phyloP scores from a whole-genome alignment of 2,797 vertebrate genomes.

The Pseudochaenichthys georgianus region DNA sequence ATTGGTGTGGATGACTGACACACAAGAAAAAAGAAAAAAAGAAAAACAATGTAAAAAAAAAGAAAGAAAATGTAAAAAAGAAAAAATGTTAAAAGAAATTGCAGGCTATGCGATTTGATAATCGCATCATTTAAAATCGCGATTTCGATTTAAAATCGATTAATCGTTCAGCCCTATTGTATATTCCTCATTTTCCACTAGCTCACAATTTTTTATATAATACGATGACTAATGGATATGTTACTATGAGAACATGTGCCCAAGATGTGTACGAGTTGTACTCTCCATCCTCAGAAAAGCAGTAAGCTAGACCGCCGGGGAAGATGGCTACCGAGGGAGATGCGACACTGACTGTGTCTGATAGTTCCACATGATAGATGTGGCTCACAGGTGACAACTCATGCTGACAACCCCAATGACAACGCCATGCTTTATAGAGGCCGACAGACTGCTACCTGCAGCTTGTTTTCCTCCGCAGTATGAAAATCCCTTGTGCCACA shows the following conservation, averaged over 20 bases:
- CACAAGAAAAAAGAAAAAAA: too few species aligned
- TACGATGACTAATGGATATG: neutral
- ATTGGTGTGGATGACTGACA: too few species aligned
- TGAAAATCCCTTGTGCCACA: slow-evolving; percentile 57
- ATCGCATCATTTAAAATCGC: too few species aligned
- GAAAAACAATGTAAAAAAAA: too few species aligned
- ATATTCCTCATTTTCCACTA: neutral
- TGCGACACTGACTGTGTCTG: slow-evolving; percentile 58
- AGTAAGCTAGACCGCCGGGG: slow-evolving; percentile 36
- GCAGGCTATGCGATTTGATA: too few species aligned
- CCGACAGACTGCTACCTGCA: slow-evolving; percentile 57
- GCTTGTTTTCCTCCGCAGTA: slow-evolving; percentile 38
- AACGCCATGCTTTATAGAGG: slow-evolving; percentile 65
- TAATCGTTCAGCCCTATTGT: too few species aligned
- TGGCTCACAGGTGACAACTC: slow-evolving; percentile 66
- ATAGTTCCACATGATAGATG: slow-evolving; percentile 66
- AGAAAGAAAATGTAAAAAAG: too few species aligned
- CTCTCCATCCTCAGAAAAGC: slow-evolving; percentile 16
- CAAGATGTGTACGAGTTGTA: neutral
- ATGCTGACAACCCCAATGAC: slow-evolving; percentile 71
- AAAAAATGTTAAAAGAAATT: too few species aligned
- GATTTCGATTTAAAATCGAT: too few species aligned
- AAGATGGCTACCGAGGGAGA: slow-evolving; percentile 36
- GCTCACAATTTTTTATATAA: neutral
- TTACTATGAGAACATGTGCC: neutral